Conservation (phyloP, 2,113 vertebrate species). For the Brachionichthys hirsutus region DNA sequence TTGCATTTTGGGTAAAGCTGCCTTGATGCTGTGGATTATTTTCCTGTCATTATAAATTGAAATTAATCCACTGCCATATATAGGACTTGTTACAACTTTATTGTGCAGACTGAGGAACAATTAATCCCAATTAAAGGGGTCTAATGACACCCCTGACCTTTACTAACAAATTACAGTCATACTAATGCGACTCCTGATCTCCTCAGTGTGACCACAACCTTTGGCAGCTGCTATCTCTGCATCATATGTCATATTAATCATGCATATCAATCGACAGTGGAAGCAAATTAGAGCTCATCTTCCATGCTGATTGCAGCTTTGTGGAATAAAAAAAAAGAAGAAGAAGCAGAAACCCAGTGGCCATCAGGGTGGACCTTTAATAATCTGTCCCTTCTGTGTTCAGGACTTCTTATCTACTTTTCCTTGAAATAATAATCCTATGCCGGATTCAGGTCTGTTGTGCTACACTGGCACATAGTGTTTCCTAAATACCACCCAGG, state of each 20-base stretch:
- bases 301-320: background rate
- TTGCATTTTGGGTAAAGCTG: too few relatives aligned
- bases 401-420: slow-evolving; percentile 10
- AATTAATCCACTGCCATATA: too few relatives aligned
- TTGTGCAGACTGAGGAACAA: too few relatives aligned
- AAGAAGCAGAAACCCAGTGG: background rate
- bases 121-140: too few relatives aligned
- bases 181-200: background rate
- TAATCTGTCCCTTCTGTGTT: slow-evolving; percentile 11
- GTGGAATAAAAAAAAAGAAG: background rate
- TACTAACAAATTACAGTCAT: background rate
- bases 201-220: background rate
- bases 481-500: slow-evolving; percentile 27
- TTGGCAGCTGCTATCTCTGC: background rate
- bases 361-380: background rate
- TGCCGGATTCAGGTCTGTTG: background rate
- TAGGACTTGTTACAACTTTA: too few relatives aligned
- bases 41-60: too few relatives aligned
- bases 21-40: too few relatives aligned
- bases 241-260: background rate
- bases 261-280: background rate
- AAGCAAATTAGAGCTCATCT: background rate
- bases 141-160: too few relatives aligned
- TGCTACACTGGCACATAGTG: background rate
- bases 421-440: slow-evolving; percentile 10